Evolutionary conservation across 2,797 vertebrate species (phyloP).

Genomic region (Gila robusta): DNA sequence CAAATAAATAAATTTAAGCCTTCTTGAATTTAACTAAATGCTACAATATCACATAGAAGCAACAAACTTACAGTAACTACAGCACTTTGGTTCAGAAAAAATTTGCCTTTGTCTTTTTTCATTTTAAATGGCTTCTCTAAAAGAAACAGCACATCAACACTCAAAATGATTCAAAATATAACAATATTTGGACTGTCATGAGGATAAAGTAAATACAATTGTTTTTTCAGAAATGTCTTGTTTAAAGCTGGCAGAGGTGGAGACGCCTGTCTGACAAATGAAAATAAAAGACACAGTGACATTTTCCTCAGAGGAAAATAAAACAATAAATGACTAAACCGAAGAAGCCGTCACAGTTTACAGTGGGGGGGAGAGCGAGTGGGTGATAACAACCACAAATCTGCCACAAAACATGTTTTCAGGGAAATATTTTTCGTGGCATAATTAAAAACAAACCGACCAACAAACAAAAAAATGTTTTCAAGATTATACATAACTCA

Average conservation of each 20-base stretch:
- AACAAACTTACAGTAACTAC: not conserved
- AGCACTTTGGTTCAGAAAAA: not conserved
- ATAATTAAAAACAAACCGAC: not conserved
- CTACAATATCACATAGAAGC: not conserved
- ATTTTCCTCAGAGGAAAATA: slow-evolving; percentile 28
- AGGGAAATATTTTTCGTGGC: not conserved
- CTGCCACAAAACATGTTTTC: slow-evolving; percentile 20
- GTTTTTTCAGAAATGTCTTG: not conserved
- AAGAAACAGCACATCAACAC: not conserved
- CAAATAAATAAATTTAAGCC: not conserved
- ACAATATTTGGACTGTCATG: slow-evolving; percentile 17
- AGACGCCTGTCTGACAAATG: slow-evolving; percentile 12
- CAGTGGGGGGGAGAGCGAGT: not conserved
- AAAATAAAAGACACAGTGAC: slow-evolving; percentile 39
- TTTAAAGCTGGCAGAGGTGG: not conserved
- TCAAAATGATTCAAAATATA: not conserved
- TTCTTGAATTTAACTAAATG: not conserved
- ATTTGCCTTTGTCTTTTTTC: not conserved
- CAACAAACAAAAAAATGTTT: not conserved
- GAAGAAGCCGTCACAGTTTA: slow-evolving; percentile 37
- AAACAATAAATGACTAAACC: slow-evolving; percentile 29
- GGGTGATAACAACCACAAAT: slow-evolving; percentile 40
- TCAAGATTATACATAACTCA: not conserved
- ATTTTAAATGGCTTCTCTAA: not conserved
- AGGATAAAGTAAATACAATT: not conserved